A percentile compares a stretch with the other conserved stretches of the same genome.
Evolutionary conservation across 1,140 invertebrate species (phyloP).

Genomic region (Thalassaphorura encarpata): DNA sequence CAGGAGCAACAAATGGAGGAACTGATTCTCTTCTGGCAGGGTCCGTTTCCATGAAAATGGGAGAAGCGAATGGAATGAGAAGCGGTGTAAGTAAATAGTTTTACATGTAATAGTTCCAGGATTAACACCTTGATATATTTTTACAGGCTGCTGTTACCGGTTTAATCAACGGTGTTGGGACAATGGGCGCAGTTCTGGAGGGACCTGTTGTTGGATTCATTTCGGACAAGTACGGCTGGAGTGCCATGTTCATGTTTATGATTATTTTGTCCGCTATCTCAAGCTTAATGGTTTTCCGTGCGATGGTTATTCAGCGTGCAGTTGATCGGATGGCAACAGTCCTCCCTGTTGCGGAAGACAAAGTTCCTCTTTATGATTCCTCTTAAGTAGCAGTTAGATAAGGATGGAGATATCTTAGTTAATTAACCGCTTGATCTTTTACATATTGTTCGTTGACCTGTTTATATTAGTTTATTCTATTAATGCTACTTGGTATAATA

Average conservation of each 20-base stretch:
- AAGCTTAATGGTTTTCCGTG: not conserved
- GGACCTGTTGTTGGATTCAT: constrained; percentile 44
- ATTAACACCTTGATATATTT: no score
- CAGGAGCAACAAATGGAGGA: constrained; percentile 44
- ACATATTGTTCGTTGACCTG: no score
- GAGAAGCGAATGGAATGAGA: constrained; percentile 41
- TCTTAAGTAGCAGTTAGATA: no score
- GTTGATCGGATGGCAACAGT: not conserved
- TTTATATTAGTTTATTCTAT: no score
- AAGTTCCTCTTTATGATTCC: no score
- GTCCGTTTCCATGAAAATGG: constrained; percentile 42
- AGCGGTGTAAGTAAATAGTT: no score
- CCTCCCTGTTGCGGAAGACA: not conserved
- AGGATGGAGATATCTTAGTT: no score
- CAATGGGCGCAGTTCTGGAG: constrained; percentile 43
- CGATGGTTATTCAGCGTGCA: not conserved
- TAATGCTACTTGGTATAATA: no score
- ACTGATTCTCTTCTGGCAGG: constrained; percentile 43
- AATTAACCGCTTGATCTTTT: no score
- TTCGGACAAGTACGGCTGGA: constrained; percentile 42
- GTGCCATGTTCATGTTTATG: constrained; percentile 44
- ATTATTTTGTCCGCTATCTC: constrained; percentile 34
- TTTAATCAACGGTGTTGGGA: constrained; percentile 44
- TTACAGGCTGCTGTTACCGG: constrained; percentile 41
- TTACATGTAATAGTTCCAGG: no score